Conservation (phyloP, 2,888 invertebrate species). For the Argynnis bischoffii region DNA sequence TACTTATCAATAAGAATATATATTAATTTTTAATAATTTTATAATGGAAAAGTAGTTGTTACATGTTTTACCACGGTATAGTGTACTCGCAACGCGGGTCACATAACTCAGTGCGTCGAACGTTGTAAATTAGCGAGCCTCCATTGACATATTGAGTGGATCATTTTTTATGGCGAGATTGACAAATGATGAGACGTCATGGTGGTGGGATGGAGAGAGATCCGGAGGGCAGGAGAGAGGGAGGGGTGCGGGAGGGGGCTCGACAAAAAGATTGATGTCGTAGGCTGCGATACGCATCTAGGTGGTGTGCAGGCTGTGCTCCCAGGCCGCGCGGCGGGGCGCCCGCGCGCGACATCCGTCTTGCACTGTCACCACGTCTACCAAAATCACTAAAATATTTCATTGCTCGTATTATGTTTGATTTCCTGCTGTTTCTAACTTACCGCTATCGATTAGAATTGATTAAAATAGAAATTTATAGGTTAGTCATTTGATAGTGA, state of each 20-base stretch:
- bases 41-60: not conserved
- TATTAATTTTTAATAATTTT: not conserved
- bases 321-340: conserved; percentile 49
- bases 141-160: conserved; percentile 35
- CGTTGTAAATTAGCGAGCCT: conserved; percentile 42
- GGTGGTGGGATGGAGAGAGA: conserved; percentile 25
- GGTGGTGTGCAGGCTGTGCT: conserved; percentile 46
- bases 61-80: not conserved
- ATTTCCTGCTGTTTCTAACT: conserved; percentile 24
- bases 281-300: conserved; percentile 60
- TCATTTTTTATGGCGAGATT: conserved; percentile 46
- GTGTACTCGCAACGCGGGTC: conserved; percentile 8
- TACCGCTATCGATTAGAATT: conserved; percentile 9
- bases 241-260: conserved; percentile 28
- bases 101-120: not conserved
- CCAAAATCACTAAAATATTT: conserved; percentile 23
- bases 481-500: conserved; percentile 1
- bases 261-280: conserved; percentile 64
- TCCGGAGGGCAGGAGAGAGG: conserved; percentile 24
- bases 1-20: not conserved
- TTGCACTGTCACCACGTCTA: conserved; percentile 65
- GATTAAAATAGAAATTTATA: conserved; percentile 14
- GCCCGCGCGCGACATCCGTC: conserved; percentile 54
- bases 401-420: conserved; percentile 17
- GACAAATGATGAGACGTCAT: conserved; percentile 48